phyloP scores from a whole-genome alignment of 2,113 vertebrate genomes.

The Chelonoidis abingdonii region DNA sequence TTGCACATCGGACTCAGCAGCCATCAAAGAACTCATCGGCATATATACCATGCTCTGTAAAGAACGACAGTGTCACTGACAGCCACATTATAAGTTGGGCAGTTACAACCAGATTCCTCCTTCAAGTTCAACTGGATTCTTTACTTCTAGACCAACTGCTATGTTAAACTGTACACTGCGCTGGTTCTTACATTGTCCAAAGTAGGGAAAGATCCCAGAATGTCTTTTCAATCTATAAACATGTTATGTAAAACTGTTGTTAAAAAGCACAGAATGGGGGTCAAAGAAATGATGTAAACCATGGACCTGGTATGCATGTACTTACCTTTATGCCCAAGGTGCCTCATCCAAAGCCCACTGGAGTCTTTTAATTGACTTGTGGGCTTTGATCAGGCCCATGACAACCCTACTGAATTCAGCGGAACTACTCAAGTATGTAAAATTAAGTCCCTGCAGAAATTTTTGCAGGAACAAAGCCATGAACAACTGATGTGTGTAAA shows the following conservation, averaged over 20 bases:
- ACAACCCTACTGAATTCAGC: not conserved
- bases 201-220: not conserved
- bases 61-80: not conserved
- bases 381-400: not conserved
- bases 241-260: too few relatives aligned
- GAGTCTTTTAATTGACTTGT: not conserved
- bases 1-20: too few relatives aligned
- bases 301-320: not conserved
- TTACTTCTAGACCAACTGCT: not conserved
- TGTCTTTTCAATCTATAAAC: not conserved
- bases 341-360: not conserved
- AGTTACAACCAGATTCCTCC: not conserved
- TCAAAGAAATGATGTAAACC: not conserved
- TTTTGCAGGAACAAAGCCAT: not conserved
- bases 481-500: not conserved
- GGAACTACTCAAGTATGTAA: fast-evolving
- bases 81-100: not conserved
- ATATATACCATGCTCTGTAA: too few relatives aligned
- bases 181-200: not conserved
- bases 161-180: too few relatives aligned
- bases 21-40: too few relatives aligned
- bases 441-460: not conserved
- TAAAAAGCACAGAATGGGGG: not conserved
- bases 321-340: not conserved
- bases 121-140: slow-evolving; percentile 18